Evolutionary conservation across 2,797 vertebrate genomes (phyloP), one percentile per base, ranked within the genome.

Genomic region (Sparidentex hasta): DNA sequence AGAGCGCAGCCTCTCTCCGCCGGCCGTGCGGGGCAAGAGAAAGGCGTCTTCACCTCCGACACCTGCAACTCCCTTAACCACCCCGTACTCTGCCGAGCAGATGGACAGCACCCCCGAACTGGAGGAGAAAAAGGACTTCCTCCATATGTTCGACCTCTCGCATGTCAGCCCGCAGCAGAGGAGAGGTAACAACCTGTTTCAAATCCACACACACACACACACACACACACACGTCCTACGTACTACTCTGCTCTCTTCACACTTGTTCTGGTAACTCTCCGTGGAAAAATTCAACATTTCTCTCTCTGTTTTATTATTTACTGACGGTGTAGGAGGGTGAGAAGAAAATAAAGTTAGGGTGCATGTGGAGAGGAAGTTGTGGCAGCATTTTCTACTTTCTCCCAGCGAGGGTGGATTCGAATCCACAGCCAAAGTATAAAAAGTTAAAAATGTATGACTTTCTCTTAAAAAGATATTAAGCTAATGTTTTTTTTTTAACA

Each of bases 61-160:
- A 23, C 82, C 86, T 0, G 93, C 96, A 0, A 77, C 93, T 41
- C 93, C 92, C 1, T 94, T 98, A 84, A 96, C 93, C 59, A 98
- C 97, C 13, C 95, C 96, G 69, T 97, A 96, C 86, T 97, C 96
- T 77, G 95, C 97, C 0, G 96, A 97, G 2, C 96, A 98, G 82
- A 97, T 98, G 96, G 97, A 98, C 95, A 94, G 92, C 87, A 94
- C 94, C 77, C 96, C 97, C 58, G 92, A 97, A 87, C 95, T 98
- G 9, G 95, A 96, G 81, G 96, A 97, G 91, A 98, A 98, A 90
- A 98, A 96, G 51, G 95, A 95, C 85, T 98, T 98, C 93, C 95
- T 98, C 87, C 96, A 95, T 62, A 94, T 96, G 92, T 97, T 98
- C 92, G 95, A 95, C 90, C 96, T 98, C 71, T 94, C 95, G 0